Conservation (phyloP, 1,140 invertebrate species). For the Ylistrum balloti region DNA sequence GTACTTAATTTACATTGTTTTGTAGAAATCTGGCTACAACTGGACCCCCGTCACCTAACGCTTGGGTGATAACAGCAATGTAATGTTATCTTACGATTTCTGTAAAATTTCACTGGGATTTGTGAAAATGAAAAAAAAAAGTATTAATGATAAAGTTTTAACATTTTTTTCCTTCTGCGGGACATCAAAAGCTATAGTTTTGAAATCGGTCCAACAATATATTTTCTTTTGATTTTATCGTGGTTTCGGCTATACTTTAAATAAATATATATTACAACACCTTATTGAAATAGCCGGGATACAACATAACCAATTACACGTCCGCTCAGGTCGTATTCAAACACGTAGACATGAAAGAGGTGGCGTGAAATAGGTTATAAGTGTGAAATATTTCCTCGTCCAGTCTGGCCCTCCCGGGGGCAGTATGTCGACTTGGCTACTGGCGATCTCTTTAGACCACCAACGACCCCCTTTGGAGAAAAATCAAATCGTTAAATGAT, state of each 20-base stretch:
- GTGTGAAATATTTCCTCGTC: constrained; percentile 38
- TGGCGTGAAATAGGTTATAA: not conserved
- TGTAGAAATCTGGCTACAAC: too few species aligned
- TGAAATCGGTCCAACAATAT: not conserved
- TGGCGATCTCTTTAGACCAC: not conserved
- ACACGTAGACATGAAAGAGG: not conserved
- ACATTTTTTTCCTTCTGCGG: not conserved
- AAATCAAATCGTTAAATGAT: constrained; percentile 10
- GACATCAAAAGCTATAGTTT: not conserved
- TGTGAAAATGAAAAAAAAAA: not conserved
- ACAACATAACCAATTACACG: not conserved
- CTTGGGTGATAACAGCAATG: too few species aligned
- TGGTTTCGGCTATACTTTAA: not conserved
- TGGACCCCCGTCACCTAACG: too few species aligned
- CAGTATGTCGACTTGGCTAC: not conserved
- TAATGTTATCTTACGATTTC: not conserved
- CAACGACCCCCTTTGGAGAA: constrained; percentile 12
- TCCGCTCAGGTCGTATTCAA: not conserved
- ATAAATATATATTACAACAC: not conserved
- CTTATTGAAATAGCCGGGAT: not conserved
- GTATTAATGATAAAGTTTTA: not conserved
- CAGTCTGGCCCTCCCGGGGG: not conserved
- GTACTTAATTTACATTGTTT: not conserved
- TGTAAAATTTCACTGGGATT: not conserved
- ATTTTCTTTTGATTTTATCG: not conserved